Percentiles rank a stretch among this genome's conserved stretches.
Conservation (phyloP, 2,888 invertebrate species). For the Allolobophora icterica region DNA sequence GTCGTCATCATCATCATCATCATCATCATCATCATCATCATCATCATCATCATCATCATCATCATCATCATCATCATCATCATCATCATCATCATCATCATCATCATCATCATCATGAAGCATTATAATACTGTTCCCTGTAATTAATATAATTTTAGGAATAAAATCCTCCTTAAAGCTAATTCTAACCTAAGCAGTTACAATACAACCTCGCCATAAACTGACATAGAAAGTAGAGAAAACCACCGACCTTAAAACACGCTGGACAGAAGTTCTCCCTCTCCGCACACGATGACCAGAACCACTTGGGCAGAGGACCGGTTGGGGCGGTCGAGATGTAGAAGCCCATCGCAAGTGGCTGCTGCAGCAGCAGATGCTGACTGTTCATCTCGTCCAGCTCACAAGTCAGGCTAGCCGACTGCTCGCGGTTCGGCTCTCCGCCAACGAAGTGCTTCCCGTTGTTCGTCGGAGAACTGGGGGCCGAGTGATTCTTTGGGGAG, state of each 20-base stretch:
- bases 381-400: constrained; percentile 39
- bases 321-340: constrained; percentile 86
- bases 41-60: too few species aligned
- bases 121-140: too few species aligned
- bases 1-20: too few species aligned
- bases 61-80: too few species aligned
- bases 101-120: too few species aligned
- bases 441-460: constrained; percentile 18
- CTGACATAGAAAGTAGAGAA: too few species aligned
- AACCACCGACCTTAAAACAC: constrained; percentile 77
- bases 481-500: constrained; percentile 35
- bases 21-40: too few species aligned
- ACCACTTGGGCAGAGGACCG: constrained; percentile 66
- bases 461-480: constrained; percentile 40
- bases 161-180: too few species aligned
- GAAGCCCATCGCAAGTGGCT: constrained; percentile 96
- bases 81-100: too few species aligned
- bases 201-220: too few species aligned
- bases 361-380: constrained; percentile 76
- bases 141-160: too few species aligned
- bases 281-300: constrained; percentile 93
- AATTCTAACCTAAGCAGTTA: too few species aligned
- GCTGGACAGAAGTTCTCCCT: constrained; percentile 88
- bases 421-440: constrained; percentile 13
- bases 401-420: not conserved